phyloP scores from a whole-genome alignment of 2,113 vertebrate species.

The Megaleporinus macrocephalus region DNA sequence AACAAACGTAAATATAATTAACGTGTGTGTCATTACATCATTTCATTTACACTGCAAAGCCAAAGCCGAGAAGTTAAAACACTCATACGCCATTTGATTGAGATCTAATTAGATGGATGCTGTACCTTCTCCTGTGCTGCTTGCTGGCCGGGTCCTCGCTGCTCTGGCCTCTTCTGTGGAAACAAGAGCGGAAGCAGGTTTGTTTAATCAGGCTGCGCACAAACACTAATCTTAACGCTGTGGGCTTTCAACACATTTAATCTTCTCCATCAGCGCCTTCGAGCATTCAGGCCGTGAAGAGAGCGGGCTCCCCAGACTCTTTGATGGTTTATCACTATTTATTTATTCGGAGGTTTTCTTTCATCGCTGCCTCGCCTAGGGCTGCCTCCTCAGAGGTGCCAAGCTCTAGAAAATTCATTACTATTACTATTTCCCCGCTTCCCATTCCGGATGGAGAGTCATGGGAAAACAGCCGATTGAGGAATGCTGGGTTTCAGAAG shows the following conservation, averaged over 20 bases:
- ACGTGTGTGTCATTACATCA: too few relatives aligned
- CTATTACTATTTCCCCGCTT: not conserved
- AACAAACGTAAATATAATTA: too few relatives aligned
- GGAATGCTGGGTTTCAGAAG: not conserved
- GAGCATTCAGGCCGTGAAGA: constrained; percentile 8
- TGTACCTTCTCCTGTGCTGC: constrained; percentile 82
- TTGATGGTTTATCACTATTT: constrained; percentile 43
- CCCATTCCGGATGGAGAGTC: not conserved
- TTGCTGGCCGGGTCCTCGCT: constrained; percentile 83
- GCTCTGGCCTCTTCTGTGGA: constrained; percentile 78
- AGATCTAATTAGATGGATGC: not conserved
- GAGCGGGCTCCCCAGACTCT: not conserved
- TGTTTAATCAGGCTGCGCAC: not conserved
- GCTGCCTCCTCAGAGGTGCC: not conserved
- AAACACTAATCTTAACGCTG: constrained; percentile 5
- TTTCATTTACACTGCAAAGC: too few relatives aligned
- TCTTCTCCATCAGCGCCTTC: constrained; percentile 1
- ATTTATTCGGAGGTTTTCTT: constrained; percentile 40
- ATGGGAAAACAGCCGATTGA: not conserved
- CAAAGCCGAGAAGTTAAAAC: too few relatives aligned
- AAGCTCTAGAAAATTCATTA: constrained; percentile 19
- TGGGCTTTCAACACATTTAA: not conserved
- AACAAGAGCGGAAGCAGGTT: constrained; percentile 48
- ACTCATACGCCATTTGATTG: too few relatives aligned
- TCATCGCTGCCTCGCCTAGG: constrained; percentile 32